Evolutionary conservation across 2,888 invertebrate genomes (phyloP), one percentile per base, ranked within the genome.

Genomic region (Epinotia bilunana): DNA sequence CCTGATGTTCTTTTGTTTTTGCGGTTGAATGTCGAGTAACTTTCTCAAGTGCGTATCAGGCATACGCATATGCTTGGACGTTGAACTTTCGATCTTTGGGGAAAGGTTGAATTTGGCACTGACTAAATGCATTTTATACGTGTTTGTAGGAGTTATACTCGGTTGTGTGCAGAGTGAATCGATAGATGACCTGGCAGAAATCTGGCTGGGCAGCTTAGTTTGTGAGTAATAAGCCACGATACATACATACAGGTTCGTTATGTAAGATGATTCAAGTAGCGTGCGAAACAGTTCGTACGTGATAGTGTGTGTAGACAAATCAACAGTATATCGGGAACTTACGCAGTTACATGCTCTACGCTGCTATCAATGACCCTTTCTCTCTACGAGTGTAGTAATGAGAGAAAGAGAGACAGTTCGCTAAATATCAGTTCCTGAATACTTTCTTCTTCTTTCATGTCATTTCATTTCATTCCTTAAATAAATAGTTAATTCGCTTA

Each of bases 181-280:
- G 70, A 70, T 70, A 68, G 33, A 57, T 55, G 55, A n/a, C 53
- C 67, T 67, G 67, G 55, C 67, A 33, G 67, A 67, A 67, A 53
- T 67, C 55, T 67, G 18, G 33, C 33, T 33, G 33, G 55, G 33
- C 33, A 12, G 23, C 13, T 67, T 55, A 65, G 64, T 65, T 49
- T 28, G 49, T 53, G 64, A 49, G 64, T 55, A 67, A 53, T 65
- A 28, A 33, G 65, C 65, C 12, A n/a, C 57, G 18, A 20, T 57
- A 57, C 20, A 57, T 53, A 53, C n/a, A 53, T 53, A 53, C 53
- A 53, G 53, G 53, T 53, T n/a, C 9, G 57, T 57, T 57, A 57
- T 20, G 57, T 57, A 53, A 53, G 53, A 53, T 57, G 20, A 57
- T 20, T 57, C 57, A 57, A 20, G 57, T 20, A 12, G 20, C 57